These are phyloP conservation scores for Cydia pomonella DNA, from an alignment of 1,140 invertebrate genomes.

Conservation along the genomic window DNA sequence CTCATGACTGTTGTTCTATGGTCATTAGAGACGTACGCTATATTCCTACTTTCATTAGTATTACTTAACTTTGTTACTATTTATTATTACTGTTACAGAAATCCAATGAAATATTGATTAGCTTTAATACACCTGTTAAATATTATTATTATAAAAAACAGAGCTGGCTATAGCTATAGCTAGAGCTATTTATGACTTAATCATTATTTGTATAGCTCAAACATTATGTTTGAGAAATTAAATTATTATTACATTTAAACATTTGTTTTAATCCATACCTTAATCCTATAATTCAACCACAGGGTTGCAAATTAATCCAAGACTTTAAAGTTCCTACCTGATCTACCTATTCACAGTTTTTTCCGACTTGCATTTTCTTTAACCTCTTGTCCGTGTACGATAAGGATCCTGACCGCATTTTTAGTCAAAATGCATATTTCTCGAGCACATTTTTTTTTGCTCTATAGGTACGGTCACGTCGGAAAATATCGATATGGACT, in stretches of 20 bases:
- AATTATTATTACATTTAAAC: constrained; percentile 71
- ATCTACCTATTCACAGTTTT: no score
- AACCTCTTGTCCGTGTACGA: no score
- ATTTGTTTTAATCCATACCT: constrained; percentile 23
- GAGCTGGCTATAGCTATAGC: constrained; percentile 45
- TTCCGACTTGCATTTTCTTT: no score
- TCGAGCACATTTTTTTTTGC: no score
- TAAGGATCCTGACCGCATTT: no score
- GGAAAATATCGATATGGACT: no score
- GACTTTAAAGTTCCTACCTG: no score
- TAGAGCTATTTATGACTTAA: constrained; percentile 77
- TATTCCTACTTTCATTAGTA: constrained; percentile 71
- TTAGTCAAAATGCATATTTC: no score
- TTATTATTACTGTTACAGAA: constrained; percentile 74
- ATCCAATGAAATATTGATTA: constrained; percentile 72
- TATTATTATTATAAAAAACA: constrained; percentile 75
- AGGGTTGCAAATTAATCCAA: neutral
- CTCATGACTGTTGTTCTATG: neutral
- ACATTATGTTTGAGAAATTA: constrained; percentile 76
- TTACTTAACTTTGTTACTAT: constrained; percentile 77
- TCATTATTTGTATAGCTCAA: constrained; percentile 80
- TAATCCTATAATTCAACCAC: neutral
- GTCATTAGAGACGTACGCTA: constrained; percentile 64
- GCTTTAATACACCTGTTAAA: constrained; percentile 77
- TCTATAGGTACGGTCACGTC: no score